Conservation (phyloP, 2,888 invertebrate genomes). For the Himalopsyche kuldschensis region DNA sequence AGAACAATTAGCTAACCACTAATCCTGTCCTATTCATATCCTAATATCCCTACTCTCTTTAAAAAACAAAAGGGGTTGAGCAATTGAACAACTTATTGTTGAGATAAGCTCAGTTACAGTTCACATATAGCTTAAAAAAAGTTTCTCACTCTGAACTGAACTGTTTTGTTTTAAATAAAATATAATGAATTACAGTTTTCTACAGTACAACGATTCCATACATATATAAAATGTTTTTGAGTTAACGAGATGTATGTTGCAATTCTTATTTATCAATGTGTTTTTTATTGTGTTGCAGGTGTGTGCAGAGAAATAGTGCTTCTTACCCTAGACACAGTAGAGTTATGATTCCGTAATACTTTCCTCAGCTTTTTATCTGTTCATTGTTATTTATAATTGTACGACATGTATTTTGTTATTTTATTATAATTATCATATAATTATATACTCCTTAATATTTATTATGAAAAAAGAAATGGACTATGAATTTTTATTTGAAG, state of each 20-base stretch:
- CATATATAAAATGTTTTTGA: too few species aligned
- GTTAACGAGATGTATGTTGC: not conserved
- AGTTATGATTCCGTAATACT: slow-evolving; percentile 55
- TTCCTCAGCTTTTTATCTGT: slow-evolving; percentile 1
- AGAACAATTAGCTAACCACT: too few species aligned
- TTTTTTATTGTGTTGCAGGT: slow-evolving; percentile 48
- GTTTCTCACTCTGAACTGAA: too few species aligned
- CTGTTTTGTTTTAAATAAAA: too few species aligned
- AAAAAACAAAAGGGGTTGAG: too few species aligned
- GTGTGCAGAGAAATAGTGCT: slow-evolving; percentile 60
- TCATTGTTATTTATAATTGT: not conserved
- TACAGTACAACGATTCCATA: too few species aligned
- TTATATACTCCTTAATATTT: not conserved
- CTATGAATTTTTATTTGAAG: not conserved
- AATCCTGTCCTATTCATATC: too few species aligned
- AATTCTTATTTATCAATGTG: slow-evolving; percentile 19
- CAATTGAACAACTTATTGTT: too few species aligned
- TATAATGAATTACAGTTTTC: not conserved
- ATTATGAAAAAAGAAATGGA: not conserved
- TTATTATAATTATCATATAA: not conserved
- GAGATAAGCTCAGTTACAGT: too few species aligned
- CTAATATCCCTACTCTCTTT: too few species aligned
- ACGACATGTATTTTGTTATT: not conserved
- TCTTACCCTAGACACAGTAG: slow-evolving; percentile 63
- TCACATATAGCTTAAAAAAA: too few species aligned